A percentile compares a stretch with the other conserved stretches of the same genome.
Conservation (phyloP, 2,797 vertebrate genomes). For the Podargus strigoides region DNA sequence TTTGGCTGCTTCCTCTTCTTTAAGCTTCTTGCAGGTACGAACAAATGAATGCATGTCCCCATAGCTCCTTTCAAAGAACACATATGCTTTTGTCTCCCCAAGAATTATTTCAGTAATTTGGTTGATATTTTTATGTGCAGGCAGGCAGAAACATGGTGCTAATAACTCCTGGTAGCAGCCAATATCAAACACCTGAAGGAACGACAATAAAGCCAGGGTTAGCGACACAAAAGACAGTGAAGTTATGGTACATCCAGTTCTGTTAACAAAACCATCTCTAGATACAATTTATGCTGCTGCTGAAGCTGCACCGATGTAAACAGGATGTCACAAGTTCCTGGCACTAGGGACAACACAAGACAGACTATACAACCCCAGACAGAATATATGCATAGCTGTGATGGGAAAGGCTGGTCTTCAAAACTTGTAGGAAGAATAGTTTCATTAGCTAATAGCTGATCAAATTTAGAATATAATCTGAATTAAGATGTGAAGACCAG, state of each 20-base stretch:
- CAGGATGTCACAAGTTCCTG: constrained; percentile 11
- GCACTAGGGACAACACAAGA: not conserved
- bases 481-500: not conserved
- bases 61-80: constrained; percentile 96
- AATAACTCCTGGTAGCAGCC: constrained; percentile 96
- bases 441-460: not conserved
- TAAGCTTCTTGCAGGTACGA: constrained; percentile 97
- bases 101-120: constrained; percentile 97
- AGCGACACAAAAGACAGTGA: not conserved
- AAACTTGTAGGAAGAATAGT: not conserved
- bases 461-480: not conserved
- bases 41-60: constrained; percentile 99
- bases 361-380: not conserved
- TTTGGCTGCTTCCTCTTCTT: constrained; percentile 94
- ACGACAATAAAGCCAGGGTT: constrained; percentile 48
- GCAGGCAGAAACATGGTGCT: constrained; percentile 95
- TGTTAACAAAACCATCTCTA: not conserved
- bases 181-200: constrained; percentile 90
- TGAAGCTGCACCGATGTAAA: not conserved
- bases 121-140: constrained; percentile 95
- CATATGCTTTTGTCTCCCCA: constrained; percentile 94
- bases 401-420: not conserved
- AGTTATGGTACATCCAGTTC: not conserved
- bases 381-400: not conserved
- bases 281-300: not conserved